Conservation (phyloP, 2,797 vertebrate species). For the Rallus crepitans region DNA sequence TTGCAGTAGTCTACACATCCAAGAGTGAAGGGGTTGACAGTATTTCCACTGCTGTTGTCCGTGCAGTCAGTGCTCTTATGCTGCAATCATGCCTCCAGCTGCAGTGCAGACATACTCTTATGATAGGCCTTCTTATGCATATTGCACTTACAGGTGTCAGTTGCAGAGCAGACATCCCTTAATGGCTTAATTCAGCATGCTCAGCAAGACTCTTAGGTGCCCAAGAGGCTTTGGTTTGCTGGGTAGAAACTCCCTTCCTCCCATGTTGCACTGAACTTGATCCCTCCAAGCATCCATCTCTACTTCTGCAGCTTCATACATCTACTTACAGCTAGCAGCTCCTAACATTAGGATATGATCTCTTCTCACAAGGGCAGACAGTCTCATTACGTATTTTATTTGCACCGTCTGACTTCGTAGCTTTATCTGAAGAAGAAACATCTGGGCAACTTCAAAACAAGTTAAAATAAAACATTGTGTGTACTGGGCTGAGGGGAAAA, state of each 20-base stretch:
- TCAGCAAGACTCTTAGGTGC: neutral
- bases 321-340: neutral
- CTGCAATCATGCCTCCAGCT: neutral
- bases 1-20: neutral
- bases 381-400: neutral
- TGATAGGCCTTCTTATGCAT: neutral
- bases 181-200: neutral
- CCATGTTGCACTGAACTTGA: neutral
- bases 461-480: neutral
- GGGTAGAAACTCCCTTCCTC: neutral
- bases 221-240: neutral
- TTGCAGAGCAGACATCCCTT: neutral
- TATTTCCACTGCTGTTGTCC: rapidly evolving
- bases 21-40: neutral
- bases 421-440: neutral
- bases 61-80: rapidly evolving
- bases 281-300: neutral
- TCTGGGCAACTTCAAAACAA: neutral
- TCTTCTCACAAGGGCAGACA: neutral
- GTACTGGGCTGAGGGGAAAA: neutral
- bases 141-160: rapidly evolving
- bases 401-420: neutral
- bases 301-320: neutral
- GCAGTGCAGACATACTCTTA: neutral
- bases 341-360: neutral